Conservation (phyloP, 2,797 vertebrate genomes). For the Rhinoraja longicauda region DNA sequence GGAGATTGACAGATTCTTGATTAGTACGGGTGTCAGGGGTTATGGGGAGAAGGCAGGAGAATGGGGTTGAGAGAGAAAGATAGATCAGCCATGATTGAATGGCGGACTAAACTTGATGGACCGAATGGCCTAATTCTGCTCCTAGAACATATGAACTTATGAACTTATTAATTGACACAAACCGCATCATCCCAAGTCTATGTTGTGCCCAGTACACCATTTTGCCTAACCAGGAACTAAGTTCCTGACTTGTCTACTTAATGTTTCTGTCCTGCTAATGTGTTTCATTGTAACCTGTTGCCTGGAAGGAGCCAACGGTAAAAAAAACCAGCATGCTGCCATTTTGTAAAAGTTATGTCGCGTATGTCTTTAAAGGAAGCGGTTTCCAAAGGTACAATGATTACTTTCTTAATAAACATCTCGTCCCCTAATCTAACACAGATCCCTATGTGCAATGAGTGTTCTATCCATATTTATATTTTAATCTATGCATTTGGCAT, state of each 20-base stretch:
- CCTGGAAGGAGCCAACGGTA: background rate
- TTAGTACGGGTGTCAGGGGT: no score
- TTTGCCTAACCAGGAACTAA: background rate
- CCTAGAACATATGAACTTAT: no score
- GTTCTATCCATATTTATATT: background rate
- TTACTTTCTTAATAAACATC: background rate
- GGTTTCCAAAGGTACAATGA: background rate
- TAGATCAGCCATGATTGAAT: no score
- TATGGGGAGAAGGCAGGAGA: no score
- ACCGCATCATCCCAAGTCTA: background rate
- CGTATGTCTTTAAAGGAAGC: background rate
- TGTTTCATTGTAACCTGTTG: background rate
- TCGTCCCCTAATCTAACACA: background rate
- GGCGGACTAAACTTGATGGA: no score
- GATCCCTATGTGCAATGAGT: background rate
- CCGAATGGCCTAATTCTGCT: no score
- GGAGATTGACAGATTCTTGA: no score
- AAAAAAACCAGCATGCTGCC: background rate
- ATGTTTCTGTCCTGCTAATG: background rate
- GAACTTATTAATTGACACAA: background rate
- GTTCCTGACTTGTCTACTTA: background rate
- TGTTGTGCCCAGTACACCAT: background rate
- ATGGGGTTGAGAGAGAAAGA: no score
- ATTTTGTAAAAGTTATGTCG: background rate
- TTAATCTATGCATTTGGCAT: background rate